A percentile compares a stretch with the other conserved stretches of the same genome.
phyloP scores from a whole-genome alignment of 2,888 invertebrate genomes.

The Carterocephalus palaemon region DNA sequence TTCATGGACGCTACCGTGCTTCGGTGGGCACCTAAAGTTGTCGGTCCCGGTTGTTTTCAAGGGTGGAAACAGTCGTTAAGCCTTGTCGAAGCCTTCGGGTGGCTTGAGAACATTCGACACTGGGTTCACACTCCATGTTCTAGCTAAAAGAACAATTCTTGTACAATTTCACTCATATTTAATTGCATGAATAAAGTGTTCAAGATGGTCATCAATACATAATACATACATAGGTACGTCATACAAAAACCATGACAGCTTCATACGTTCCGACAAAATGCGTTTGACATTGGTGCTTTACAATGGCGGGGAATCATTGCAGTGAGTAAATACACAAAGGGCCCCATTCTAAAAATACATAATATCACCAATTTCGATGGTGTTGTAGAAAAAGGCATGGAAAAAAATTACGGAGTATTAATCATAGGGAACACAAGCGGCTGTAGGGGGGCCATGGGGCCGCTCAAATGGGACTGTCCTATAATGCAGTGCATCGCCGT shows the following conservation, averaged over 20 bases:
- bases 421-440: conserved; percentile 53
- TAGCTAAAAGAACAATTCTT: too few relatives aligned
- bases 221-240: background rate
- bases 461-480: background rate
- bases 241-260: conserved; percentile 6
- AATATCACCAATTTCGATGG: conserved; percentile 32
- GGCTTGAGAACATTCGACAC: too few relatives aligned
- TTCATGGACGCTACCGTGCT: too few relatives aligned
- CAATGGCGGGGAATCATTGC: background rate
- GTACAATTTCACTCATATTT: too few relatives aligned
- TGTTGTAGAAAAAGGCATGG: conserved; percentile 25
- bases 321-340: conserved; percentile 5
- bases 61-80: too few relatives aligned
- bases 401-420: conserved; percentile 55
- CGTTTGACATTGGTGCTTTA: background rate
- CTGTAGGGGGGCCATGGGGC: background rate
- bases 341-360: conserved; percentile 22
- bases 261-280: too few relatives aligned
- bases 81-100: too few relatives aligned
- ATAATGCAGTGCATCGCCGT: too few relatives aligned
- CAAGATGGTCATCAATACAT: conserved; percentile 12
- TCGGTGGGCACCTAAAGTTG: too few relatives aligned
- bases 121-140: too few relatives aligned
- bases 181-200: too few relatives aligned
- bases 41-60: too few relatives aligned